Evolutionary conservation across 2,888 invertebrate genomes (phyloP).

Genomic region (Masnerella sp.): DNA sequence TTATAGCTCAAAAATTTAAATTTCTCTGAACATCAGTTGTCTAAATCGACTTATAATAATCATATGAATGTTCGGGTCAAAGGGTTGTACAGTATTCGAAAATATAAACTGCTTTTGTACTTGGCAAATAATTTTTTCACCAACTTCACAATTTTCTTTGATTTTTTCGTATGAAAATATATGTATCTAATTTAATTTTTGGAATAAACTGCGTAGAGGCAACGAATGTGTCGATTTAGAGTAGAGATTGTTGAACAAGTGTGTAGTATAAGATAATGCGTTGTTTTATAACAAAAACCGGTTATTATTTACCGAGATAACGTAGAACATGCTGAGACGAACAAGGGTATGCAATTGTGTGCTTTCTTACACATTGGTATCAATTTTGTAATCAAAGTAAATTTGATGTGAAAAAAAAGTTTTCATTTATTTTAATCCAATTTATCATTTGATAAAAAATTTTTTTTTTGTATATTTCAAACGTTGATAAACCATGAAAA

Average conservation of each 20-base stretch:
- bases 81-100: conserved; percentile 37
- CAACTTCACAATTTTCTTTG: not conserved
- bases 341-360: not conserved
- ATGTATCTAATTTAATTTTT: conserved; percentile 21
- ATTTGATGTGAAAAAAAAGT: no score
- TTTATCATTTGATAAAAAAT: no score
- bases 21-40: no score
- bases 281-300: conserved; percentile 5
- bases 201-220: not conserved
- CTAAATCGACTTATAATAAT: not conserved
- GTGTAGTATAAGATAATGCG: conserved; percentile 7
- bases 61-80: conserved; percentile 17
- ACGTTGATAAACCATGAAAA: no score
- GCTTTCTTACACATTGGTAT: not conserved
- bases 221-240: conserved; percentile 11
- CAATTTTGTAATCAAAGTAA: no score
- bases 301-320: not conserved
- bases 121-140: conserved; percentile 24
- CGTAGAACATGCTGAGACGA: conserved; percentile 24
- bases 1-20: no score
- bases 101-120: conserved; percentile 35
- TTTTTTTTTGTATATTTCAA: no score
- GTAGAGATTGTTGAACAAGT: conserved; percentile 17
- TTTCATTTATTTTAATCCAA: no score
- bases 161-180: conserved; percentile 9